Evolutionary conservation across 2,113 vertebrate species (phyloP), one percentile per base, ranked within the genome.

Genomic region (Neoarius graeffei): DNA sequence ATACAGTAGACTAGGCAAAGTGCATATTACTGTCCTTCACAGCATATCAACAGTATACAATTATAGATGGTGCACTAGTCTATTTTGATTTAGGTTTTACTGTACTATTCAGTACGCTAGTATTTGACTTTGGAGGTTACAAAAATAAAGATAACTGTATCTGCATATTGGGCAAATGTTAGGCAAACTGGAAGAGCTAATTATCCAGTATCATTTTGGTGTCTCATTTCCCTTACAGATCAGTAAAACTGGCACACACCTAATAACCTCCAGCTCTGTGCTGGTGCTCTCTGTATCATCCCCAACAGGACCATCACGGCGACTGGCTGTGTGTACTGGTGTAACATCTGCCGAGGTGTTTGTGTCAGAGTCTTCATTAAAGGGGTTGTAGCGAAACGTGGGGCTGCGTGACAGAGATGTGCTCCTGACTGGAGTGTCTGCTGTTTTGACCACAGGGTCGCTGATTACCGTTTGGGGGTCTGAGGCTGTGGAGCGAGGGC

Each of bases 181-280:
- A 19, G 76, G 13, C 52, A 57, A 73, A 54, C 6, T n/a, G 11
- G n/a, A 14, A 5, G 20, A 52, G 2, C 77, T 57, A n/a, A 30
- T 81, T 59, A 30, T 30, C 17, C 27, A 60, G 30, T 30, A 59
- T 42, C 9, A 14, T 19, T 30, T 13, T 42, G 80, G 80, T 17
- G 14, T 3, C 3, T 11, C 9, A 35, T 1, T 60, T 48, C 19
- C 30, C 8, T 25, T 42, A 7, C 20, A 81, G 19, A 42, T 71
- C 30, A 2, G 30, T 42, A 23, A 62, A 23, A 35, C 50, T 13
- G 42, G 50, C 13, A 59, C 95, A 86, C 20, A 99, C 98, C 98
- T 97, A 93, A 99, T 99, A 91, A 99, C 98, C 89, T 99, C 98
- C 48, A 99, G 95, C 89, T 98, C 97, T 0, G 93, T 90, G 94